Evolutionary conservation across 2,797 vertebrate genomes (phyloP).

Genomic region (Caiman crocodilus): DNA sequence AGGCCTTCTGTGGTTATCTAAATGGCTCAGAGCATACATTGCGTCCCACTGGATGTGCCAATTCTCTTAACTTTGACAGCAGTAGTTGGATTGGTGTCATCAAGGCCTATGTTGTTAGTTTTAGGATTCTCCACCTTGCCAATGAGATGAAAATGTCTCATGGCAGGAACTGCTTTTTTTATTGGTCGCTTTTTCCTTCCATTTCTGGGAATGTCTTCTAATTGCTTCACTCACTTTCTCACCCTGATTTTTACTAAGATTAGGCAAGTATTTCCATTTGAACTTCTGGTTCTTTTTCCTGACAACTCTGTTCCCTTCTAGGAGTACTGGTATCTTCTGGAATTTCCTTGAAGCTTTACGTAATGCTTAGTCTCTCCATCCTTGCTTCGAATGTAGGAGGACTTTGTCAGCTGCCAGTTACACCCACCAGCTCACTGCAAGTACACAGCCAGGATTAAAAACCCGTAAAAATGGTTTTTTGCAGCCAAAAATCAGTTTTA

Average conservation of each 20-base stretch:
- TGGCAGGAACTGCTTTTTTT: slow-evolving; percentile 17
- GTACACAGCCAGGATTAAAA: slow-evolving; percentile 45
- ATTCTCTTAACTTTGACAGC: slow-evolving; percentile 10
- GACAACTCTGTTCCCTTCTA: neutral
- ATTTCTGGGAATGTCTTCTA: slow-evolving; percentile 43
- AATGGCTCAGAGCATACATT: slow-evolving; percentile 2
- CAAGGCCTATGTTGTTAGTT: slow-evolving; percentile 25
- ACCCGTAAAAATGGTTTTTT: slow-evolving; percentile 54
- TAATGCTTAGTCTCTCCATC: neutral
- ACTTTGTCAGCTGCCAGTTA: slow-evolving; percentile 14
- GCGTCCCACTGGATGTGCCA: neutral
- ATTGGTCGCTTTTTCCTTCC: neutral
- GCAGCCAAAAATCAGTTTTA: slow-evolving; percentile 26
- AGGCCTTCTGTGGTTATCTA: neutral
- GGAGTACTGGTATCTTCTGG: neutral
- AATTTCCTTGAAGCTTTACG: neutral
- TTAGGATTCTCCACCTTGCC: slow-evolving; percentile 3
- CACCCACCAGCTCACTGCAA: slow-evolving; percentile 18
- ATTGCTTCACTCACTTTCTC: neutral
- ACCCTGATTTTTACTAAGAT: neutral
- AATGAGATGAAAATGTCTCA: slow-evolving; percentile 35
- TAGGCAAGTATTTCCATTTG: neutral
- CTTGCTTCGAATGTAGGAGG: neutral
- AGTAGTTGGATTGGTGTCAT: slow-evolving; percentile 23
- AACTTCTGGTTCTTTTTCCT: neutral